phyloP scores from a whole-genome alignment of 2,797 vertebrate genomes.

The Valencia hispanica region DNA sequence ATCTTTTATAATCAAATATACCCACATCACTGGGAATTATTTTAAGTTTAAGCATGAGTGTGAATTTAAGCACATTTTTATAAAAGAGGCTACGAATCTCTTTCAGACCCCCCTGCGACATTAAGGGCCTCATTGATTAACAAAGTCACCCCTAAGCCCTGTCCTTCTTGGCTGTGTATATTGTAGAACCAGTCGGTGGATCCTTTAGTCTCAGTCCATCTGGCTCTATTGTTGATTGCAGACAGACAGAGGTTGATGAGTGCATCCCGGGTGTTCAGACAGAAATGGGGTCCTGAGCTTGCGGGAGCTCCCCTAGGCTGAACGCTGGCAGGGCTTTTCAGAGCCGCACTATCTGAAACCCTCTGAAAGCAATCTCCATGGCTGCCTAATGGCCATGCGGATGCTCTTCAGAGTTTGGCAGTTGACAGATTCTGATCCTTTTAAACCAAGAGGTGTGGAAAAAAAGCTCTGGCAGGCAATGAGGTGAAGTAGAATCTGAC shows the following conservation, averaged over 20 bases:
- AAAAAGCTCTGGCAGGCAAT: conserved; percentile 61
- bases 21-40: background rate
- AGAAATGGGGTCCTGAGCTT: conserved; percentile 58
- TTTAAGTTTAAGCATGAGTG: conserved; percentile 2
- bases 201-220: conserved; percentile 69
- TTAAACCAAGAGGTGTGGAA: conserved; percentile 70
- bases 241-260: conserved; percentile 73
- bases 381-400: conserved; percentile 75
- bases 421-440: conserved; percentile 77
- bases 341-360: conserved; percentile 57
- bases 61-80: background rate
- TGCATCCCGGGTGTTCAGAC: conserved; percentile 51
- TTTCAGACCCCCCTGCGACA: conserved; percentile 30
- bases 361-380: conserved; percentile 61
- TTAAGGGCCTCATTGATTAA: conserved; percentile 35
- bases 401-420: conserved; percentile 70
- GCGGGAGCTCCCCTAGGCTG: conserved; percentile 64
- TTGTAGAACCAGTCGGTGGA: conserved; percentile 44
- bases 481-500: conserved; percentile 49
- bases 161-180: conserved; percentile 50
- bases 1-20: conserved; percentile 11
- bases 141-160: conserved; percentile 46
- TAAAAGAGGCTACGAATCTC: conserved; percentile 27
- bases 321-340: conserved; percentile 71
- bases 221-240: conserved; percentile 73